Percentiles rank a stretch among this genome's conserved stretches.
Evolutionary conservation across 2,797 vertebrate genomes (phyloP).

Genomic region (Pangasius sanitwongsei): DNA sequence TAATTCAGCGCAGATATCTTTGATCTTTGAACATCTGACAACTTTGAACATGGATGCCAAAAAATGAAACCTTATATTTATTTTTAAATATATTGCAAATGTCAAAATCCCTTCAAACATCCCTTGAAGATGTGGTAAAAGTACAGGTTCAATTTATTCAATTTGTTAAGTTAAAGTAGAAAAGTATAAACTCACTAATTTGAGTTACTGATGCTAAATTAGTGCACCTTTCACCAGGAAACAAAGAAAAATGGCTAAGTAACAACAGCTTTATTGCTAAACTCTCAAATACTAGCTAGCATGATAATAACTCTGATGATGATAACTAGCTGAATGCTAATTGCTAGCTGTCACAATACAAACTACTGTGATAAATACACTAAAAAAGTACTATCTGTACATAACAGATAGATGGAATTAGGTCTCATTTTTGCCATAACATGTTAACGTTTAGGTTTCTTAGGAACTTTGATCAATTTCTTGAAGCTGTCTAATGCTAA

Average conservation of each 20-base stretch:
- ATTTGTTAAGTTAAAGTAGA: background rate
- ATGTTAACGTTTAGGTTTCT: background rate
- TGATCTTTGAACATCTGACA: too few species aligned
- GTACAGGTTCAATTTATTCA: background rate
- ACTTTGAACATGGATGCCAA: too few species aligned
- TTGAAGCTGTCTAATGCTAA: background rate
- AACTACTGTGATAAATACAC: background rate
- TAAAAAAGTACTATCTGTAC: too few species aligned
- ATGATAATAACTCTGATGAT: too few species aligned
- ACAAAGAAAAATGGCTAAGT: background rate
- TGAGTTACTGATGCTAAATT: background rate
- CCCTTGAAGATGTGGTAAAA: background rate
- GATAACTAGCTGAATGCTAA: background rate
- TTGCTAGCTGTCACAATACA: background rate
- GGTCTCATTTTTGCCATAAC: background rate
- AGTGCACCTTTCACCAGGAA: background rate
- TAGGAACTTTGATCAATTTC: background rate
- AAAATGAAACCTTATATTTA: too few species aligned
- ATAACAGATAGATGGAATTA: background rate
- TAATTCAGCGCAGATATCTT: too few species aligned
- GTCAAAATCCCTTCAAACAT: background rate
- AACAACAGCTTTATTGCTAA: background rate
- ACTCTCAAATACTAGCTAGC: background rate
- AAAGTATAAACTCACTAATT: background rate
- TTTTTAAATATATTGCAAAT: background rate